Evolutionary conservation across 2,797 vertebrate species (phyloP), one percentile per base, ranked within the genome.

Genomic region (Catharus ustulatus): DNA sequence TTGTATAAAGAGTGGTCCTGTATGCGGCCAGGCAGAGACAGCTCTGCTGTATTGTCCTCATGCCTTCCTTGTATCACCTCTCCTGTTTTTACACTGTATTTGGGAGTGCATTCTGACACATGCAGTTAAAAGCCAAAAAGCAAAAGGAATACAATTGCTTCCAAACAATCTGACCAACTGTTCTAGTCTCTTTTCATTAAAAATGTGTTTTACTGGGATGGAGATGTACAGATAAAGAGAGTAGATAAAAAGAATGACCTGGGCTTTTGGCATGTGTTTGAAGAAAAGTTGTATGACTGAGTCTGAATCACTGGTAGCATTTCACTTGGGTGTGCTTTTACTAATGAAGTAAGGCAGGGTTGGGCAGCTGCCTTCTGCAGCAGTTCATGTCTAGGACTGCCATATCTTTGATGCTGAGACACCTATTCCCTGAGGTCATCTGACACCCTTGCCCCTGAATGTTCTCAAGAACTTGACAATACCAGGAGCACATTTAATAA

Each of bases 311-410:
- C 20, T 69, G 82, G 15, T 46, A 63, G 54, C 34, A 27, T 30
- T 88, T 77, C 51, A 23, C 26, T 23, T 62, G 64, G 63, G 45
- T 63, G 15, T 76, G 48, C 48, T 84, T 79, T 89, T 55, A 8
- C 29, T 67, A 8, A n/a, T 48, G 72, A 72, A 88, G 11, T 55
- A 46, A 61, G 59, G 36, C 29, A 52, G 63, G 6, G 36, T 6
- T n/a, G 57, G 43, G 46, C 43, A 91, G 8, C 57, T 83, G 42
- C n/a, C 26, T 75, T 86, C 68, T 91, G 38, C 61, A 91, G 61
- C 42, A 29, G 1, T 46, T 54, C 0, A 0, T 46, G 15, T 42
- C 68, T 54, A 29, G 54, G 20, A 30, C 26, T 83, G 29, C 48
- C 13, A 7, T 64, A 30, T 68, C 58, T 89, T 85, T 4, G 4